Conservation (phyloP, 2,888 invertebrate genomes). For the Trilocha varians region DNA sequence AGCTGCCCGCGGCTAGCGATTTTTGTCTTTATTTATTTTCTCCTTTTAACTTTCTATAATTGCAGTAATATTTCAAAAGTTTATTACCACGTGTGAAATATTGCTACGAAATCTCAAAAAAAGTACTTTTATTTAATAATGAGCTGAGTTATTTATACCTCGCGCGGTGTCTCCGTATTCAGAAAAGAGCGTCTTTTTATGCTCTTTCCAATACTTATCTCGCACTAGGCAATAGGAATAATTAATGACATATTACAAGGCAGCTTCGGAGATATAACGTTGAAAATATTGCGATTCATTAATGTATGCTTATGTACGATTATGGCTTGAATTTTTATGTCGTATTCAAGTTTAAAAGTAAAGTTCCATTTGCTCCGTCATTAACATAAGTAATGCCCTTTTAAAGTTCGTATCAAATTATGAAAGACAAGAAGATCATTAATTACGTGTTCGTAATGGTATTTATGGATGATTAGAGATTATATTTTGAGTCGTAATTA, state of each 20-base stretch:
- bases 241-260: slow-evolving; percentile 4
- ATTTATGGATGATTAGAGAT: neutral
- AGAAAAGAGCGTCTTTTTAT: slow-evolving; percentile 1
- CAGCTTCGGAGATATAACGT: slow-evolving; percentile 4
- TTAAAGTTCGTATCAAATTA: neutral
- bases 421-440: neutral
- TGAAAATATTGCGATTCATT: slow-evolving; percentile 2
- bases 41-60: slow-evolving; percentile 49
- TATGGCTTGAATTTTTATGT: neutral
- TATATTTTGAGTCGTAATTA: neutral
- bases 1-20: slow-evolving; percentile 42
- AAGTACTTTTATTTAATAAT: slow-evolving; percentile 1
- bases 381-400: slow-evolving; percentile 3
- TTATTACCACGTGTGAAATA: slow-evolving; percentile 44
- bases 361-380: slow-evolving; percentile 1
- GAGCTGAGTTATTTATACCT: slow-evolving; percentile 3
- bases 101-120: slow-evolving; percentile 17
- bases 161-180: neutral
- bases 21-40: slow-evolving; percentile 47
- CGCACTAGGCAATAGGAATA: slow-evolving; percentile 3
- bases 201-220: slow-evolving; percentile 2
- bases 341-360: slow-evolving; percentile 1
- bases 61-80: slow-evolving; percentile 51
- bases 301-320: slow-evolving; percentile 1
- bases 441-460: neutral